These are phyloP conservation scores for Lampris megalopsis DNA, from an alignment of 2,113 vertebrate genomes.

Conservation along the genomic window DNA sequence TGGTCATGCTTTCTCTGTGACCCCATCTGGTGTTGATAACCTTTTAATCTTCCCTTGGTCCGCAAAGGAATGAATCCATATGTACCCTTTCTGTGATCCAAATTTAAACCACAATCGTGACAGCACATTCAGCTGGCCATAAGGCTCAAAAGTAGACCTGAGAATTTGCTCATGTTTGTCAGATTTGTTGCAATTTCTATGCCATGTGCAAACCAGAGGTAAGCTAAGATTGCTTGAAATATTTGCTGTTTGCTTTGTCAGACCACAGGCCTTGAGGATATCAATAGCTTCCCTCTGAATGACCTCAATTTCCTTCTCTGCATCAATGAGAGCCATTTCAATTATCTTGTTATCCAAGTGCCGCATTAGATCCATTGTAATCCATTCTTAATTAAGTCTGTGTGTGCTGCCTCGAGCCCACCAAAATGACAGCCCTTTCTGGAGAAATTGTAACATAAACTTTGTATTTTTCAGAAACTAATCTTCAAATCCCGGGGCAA, in stretches of 20 bases:
- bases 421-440: slow-evolving; percentile 14
- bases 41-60: slow-evolving; percentile 54
- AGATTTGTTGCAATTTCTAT: slow-evolving; percentile 22
- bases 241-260: slow-evolving; percentile 48
- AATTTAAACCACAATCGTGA: slow-evolving; percentile 49
- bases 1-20: slow-evolving; percentile 22
- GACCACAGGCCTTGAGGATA: slow-evolving; percentile 43
- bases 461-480: slow-evolving; percentile 78
- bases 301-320: slow-evolving; percentile 50
- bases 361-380: slow-evolving; percentile 50
- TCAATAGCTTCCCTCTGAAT: slow-evolving; percentile 44
- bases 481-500: slow-evolving; percentile 83
- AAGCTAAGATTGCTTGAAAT: slow-evolving; percentile 41
- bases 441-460: slow-evolving; percentile 44
- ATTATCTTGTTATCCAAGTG: slow-evolving; percentile 50
- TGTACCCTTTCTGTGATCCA: slow-evolving; percentile 43
- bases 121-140: slow-evolving; percentile 40
- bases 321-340: slow-evolving; percentile 53
- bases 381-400: slow-evolving; percentile 65
- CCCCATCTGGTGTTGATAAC: slow-evolving; percentile 48
- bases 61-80: slow-evolving; percentile 44
- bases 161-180: slow-evolving; percentile 28
- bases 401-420: slow-evolving; percentile 21
- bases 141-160: slow-evolving; percentile 2
- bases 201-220: not conserved